A percentile compares a stretch with the other conserved stretches of the same genome.
Evolutionary conservation across 2,888 invertebrate species (phyloP).

Genomic region (Eupithecia vulgata): DNA sequence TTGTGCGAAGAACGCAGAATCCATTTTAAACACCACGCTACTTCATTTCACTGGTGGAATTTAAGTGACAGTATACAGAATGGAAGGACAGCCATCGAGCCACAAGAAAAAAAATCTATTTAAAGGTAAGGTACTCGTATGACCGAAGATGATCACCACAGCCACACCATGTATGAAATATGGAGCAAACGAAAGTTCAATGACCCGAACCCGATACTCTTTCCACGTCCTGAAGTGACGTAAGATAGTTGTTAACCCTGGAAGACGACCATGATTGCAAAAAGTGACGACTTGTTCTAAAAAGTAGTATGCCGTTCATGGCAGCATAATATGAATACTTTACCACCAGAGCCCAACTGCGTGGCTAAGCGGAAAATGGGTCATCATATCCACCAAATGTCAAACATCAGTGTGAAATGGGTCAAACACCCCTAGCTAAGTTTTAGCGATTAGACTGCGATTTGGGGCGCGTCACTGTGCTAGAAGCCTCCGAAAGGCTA

Average conservation of each 20-base stretch:
- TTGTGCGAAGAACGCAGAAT: not conserved
- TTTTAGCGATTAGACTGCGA: not conserved
- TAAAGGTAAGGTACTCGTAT: not conserved
- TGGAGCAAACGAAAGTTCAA: not conserved
- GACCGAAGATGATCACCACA: not conserved
- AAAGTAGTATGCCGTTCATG: not conserved
- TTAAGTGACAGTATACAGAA: not conserved
- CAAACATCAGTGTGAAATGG: slow-evolving; percentile 1
- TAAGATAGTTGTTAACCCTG: too few species aligned
- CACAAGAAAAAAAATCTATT: not conserved
- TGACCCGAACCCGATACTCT: not conserved
- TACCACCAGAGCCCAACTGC: not conserved
- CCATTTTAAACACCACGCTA: not conserved
- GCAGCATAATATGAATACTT: not conserved
- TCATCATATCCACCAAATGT: not conserved
- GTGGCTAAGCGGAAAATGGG: not conserved
- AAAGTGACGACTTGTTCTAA: not conserved
- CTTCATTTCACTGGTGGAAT: too few species aligned
- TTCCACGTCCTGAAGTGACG: not conserved
- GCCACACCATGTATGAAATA: not conserved
- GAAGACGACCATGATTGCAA: not conserved
- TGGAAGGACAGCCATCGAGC: not conserved
- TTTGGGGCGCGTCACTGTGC: not conserved
- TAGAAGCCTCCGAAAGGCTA: not conserved
- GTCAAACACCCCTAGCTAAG: not conserved